Evolutionary conservation across 2,113 vertebrate species (phyloP), one percentile per base, ranked within the genome.

Genomic region (Peucedramus taeniatus): DNA sequence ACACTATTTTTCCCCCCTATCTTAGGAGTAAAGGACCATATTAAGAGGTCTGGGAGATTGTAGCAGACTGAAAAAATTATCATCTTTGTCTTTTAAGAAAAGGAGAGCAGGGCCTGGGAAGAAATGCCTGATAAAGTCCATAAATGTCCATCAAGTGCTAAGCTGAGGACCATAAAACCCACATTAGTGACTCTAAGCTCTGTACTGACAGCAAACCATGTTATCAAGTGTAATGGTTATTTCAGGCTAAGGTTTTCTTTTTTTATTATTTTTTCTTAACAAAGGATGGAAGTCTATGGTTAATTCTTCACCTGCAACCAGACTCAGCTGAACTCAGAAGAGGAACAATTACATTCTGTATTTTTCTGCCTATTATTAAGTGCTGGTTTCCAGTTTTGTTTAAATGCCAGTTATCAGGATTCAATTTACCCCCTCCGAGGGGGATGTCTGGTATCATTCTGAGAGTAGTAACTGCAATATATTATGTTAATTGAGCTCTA

Each of bases 381-480:
- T 85, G 89, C 28, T 83, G 51, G 59, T 90, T 96, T 95, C 88
- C 35, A 92, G 88, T 94, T 96, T 87, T 94, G 92, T 96, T 97
- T 96, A 87, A 95, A 93, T 84, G 89, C 78, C 93, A 96, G 93
- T 97, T 97, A 96, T 87, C 87, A 88, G 53, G 45, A 96, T 96
- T 89, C 96, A 97, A 96, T 96, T 96, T 96, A 96, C 69, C 65
- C 92, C 82, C 89, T 93, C 82, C 13, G 0, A 92, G 40, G 74
- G 90, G 53, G 72, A 95, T 94, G 96, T 95, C 92, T 94, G 88
- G 88, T 94, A 92, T 78, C 90, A 96, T 94, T 95, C 86, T 80
- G 91, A 96, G 96, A 97, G 57, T 81, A 97, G 77, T 88, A 95
- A 96, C 90, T 90, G 93, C 85, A 96, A 97, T 96, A 93, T 64